These are phyloP conservation scores for Syngnathus acus DNA, from an alignment of 2,797 vertebrate genomes.

Conservation along the genomic window DNA sequence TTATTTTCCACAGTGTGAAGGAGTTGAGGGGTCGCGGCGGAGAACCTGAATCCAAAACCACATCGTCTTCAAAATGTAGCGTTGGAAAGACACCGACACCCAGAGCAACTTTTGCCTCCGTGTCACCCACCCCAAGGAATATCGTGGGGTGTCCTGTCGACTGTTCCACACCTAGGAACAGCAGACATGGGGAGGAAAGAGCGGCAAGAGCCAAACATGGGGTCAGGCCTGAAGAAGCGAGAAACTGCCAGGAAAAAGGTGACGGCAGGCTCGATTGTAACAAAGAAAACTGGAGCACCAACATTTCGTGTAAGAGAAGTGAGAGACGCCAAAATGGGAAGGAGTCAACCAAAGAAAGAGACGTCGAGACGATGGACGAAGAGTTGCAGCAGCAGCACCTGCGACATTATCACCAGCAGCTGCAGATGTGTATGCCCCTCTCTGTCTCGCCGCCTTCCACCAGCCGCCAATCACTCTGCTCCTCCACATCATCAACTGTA, in stretches of 20 bases:
- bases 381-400: constrained; percentile 78
- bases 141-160: constrained; percentile 41
- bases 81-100: constrained; percentile 51
- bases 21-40: constrained; percentile 74
- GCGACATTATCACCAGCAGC: constrained; percentile 80
- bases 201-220: neutral
- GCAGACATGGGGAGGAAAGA: constrained; percentile 11
- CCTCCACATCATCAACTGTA: constrained; percentile 26
- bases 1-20: constrained; percentile 74
- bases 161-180: constrained; percentile 66
- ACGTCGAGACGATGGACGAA: constrained; percentile 20
- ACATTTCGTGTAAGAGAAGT: neutral
- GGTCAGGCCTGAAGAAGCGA: constrained; percentile 2
- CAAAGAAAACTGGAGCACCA: constrained; percentile 8
- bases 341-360: neutral
- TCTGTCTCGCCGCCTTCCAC: constrained; percentile 48
- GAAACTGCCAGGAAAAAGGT: constrained; percentile 1
- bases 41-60: constrained; percentile 41
- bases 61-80: constrained; percentile 64
- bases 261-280: constrained; percentile 11
- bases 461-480: constrained; percentile 38
- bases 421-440: constrained; percentile 72
- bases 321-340: neutral
- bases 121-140: constrained; percentile 15
- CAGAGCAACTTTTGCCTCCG: constrained; percentile 12